Conservation (phyloP, 2,888 invertebrate species). For the Cheilosia scutellata region DNA sequence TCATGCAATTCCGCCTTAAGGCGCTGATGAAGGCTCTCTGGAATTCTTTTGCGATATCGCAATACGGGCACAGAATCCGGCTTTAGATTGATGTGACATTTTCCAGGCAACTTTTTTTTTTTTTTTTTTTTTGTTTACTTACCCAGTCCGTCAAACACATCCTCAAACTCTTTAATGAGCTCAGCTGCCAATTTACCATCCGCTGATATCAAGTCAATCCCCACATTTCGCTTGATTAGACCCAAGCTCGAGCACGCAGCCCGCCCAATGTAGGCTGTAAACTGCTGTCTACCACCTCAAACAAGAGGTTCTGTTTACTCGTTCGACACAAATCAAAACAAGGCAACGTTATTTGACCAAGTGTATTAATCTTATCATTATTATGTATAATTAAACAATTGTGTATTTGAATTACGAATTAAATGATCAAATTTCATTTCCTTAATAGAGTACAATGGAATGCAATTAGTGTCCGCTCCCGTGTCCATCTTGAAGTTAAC, state of each 20-base stretch:
- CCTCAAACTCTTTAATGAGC: conserved; percentile 17
- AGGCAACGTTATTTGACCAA: conserved; percentile 53
- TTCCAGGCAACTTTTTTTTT: conserved; percentile 67
- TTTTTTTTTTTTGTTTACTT: no score
- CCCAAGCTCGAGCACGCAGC: conserved; percentile 21
- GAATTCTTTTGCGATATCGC: conserved; percentile 75
- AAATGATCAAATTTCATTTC: conserved; percentile 38
- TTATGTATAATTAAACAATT: conserved; percentile 51
- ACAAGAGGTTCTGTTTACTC: conserved; percentile 18
- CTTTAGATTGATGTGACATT: conserved; percentile 57
- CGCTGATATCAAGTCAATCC: conserved; percentile 14
- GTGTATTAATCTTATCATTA: conserved; percentile 40
- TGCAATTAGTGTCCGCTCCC: conserved; percentile 53
- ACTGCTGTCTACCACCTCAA: conserved; percentile 44
- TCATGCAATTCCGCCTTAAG: conserved; percentile 55
- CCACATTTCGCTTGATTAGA: conserved; percentile 27
- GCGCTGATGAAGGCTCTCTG: conserved; percentile 59
- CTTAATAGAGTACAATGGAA: conserved; percentile 41
- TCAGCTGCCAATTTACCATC: conserved; percentile 24
- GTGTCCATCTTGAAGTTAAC: conserved; percentile 57
- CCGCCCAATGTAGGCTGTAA: conserved; percentile 56
- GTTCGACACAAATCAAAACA: conserved; percentile 29
- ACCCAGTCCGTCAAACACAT: conserved; percentile 67
- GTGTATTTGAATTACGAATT: conserved; percentile 34
- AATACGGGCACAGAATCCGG: conserved; percentile 69